Evolutionary conservation across 2,888 invertebrate species (phyloP), one percentile per base, ranked within the genome.

Genomic region (Syrphus vitripennis): DNA sequence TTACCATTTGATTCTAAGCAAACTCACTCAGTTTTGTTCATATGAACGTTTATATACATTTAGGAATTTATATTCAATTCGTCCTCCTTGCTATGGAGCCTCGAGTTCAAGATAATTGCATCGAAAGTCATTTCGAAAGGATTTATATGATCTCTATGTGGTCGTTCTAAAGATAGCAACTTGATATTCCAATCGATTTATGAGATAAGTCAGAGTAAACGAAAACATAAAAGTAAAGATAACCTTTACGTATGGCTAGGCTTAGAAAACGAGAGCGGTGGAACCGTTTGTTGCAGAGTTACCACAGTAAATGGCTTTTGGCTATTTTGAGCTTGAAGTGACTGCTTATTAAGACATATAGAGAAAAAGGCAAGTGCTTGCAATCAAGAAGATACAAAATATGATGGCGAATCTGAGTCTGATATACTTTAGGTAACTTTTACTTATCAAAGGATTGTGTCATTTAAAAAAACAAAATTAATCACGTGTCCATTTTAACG

Each of bases 101-200:
- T 40, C 45, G 29, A 72, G 76, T 69, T 76, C 70, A 61, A 76
- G 80, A 81, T 84, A 84, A 84, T 84, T 84, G 80, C 80, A 79
- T 80, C 61, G 71, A 84, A 84, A 84, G 84, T 76, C 80, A 84
- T 76, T 80, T 34, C 80, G 59, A 80, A n/a, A 72, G 76, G 84
- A 84, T 84, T 84, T 84, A 84, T 84, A 76, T 65, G 80, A 76
- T 76, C 80, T 61, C 42, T 84, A 84, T 80, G 84, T 80, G 84
- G 84, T 80, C 84, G 71, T 59, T 76, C n/a, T n/a, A n/a, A n/a
- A 40, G 76, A 59, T 81, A 77, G 67, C 59, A 80, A 84, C 80
- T 80, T 84, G 80, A 84, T 84, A 84, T 84, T 76, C 80, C 76
- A 80, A 80, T 84, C 80, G 84, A 84, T 84, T 80, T 75, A 83